These are phyloP conservation scores for Solea senegalensis DNA, from an alignment of 2,113 vertebrate genomes.

Conservation along the genomic window DNA sequence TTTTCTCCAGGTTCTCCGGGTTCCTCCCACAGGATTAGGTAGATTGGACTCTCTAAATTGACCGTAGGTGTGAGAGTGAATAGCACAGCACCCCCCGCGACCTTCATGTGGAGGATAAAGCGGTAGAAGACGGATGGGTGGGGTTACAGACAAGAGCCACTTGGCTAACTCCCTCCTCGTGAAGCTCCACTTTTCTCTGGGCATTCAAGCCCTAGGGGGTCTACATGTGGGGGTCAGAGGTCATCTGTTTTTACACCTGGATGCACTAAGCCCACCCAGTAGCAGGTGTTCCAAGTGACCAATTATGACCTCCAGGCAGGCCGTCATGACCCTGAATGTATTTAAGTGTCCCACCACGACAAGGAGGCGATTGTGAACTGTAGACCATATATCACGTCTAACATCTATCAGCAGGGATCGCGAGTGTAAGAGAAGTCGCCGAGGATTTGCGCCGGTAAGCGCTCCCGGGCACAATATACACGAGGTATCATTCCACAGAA, in stretches of 20 bases:
- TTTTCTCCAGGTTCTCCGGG: too few relatives aligned
- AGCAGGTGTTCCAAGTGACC: conserved; percentile 54
- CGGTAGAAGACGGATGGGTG: background rate
- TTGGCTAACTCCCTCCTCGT: conserved; percentile 2
- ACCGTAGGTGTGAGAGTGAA: too few relatives aligned
- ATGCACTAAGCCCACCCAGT: conserved; percentile 44
- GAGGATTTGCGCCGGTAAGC: background rate
- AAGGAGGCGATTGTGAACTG: background rate
- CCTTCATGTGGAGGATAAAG: too few relatives aligned
- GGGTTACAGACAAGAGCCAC: conserved; percentile 18
- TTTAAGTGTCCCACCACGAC: background rate
- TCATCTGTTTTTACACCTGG: conserved; percentile 59
- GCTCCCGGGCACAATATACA: conserved; percentile 20
- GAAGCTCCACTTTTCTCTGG: background rate
- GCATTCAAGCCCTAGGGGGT: conserved; percentile 12
- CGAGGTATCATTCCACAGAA: conserved; percentile 19
- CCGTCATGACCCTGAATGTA: conserved; percentile 25
- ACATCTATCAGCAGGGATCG: conserved; percentile 2
- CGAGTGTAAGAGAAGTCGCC: background rate
- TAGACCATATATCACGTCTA: conserved; percentile 5
- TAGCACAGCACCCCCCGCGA: too few relatives aligned
- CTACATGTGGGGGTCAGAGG: conserved; percentile 31
- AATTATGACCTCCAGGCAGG: conserved; percentile 26
- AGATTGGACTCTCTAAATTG: too few relatives aligned
- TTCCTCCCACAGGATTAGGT: too few relatives aligned